Base-by-base conservation (phyloP, 2,797 vertebrate species). In the Typhlichthys eigenmanni region DNA sequence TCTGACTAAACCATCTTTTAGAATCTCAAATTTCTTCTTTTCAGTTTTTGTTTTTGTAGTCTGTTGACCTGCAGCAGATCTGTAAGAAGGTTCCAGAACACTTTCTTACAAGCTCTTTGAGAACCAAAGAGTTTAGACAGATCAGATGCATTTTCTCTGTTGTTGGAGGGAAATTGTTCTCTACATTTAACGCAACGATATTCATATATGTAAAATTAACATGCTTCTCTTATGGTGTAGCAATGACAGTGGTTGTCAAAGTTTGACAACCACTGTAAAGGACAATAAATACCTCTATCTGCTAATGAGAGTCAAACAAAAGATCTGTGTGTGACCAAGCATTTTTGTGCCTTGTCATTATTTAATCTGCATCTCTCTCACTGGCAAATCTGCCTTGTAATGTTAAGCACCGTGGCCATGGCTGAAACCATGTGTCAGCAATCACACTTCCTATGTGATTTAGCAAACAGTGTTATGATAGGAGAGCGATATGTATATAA, bases 371-470 rank as follows among this genome's bases (percentile, higher is more conserved):
- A 48, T 51, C 46, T 50, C 29, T 16, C 12, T n/a, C 3, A 4
- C 6, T 12, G 14, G 2, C 51, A 66, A 70, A 29, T 67, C 7
- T 85, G 84, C 79, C 47, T 47, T 4, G 74, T 91, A 91, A 91
- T 59, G 85, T 69, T 84, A 62, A 80, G 71, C 60, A 4, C 13
- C 29, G 72, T 60, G 48, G 14, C 4, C 0, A 0, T 54, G 24
- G 66, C 47, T 17, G 16, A 63, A 9, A 13, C 13, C 29, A 60
- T 71, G 71, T 79, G 58, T 78, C 85, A 83, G 78, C 76, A 75
- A 29, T 86, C 71, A 62, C 87, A 83, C 76, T 89, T 92, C 90
- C 81, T 29, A 0, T 76, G 59, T 71, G 46, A 62, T 58, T 71
- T 57, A 64, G 70, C 75, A 54, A 43, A 60, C 4, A 0, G 19